phyloP scores from a whole-genome alignment of 2,113 vertebrate genomes.

The Heptranchias perlo region DNA sequence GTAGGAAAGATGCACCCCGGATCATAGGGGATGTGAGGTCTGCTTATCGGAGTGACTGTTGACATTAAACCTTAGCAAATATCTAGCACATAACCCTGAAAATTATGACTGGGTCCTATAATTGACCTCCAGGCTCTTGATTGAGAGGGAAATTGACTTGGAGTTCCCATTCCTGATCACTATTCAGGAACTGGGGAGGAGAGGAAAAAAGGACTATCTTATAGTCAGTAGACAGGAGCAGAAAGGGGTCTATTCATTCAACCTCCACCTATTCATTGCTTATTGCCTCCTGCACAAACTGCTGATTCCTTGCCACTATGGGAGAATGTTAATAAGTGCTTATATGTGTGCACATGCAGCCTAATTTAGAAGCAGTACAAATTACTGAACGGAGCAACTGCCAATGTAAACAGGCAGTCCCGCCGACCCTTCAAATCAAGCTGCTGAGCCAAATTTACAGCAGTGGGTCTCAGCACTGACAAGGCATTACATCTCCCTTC shows the following conservation, averaged over 20 bases:
- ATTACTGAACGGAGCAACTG: not conserved
- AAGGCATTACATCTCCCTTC: not conserved
- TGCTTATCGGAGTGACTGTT: not conserved
- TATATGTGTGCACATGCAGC: not conserved
- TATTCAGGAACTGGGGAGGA: not conserved
- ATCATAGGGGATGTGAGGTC: too few species aligned
- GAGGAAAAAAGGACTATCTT: not conserved
- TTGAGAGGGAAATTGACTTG: not conserved
- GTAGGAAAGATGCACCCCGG: too few species aligned
- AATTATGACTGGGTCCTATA: not conserved
- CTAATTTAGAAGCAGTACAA: not conserved
- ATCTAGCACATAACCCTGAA: not conserved
- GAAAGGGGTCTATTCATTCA: not conserved
- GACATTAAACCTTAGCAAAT: not conserved
- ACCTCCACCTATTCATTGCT: not conserved
- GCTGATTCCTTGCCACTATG: not conserved
- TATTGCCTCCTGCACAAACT: not conserved
- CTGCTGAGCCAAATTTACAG: not conserved
- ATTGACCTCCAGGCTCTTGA: not conserved
- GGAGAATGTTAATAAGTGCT: not conserved
- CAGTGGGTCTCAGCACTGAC: not conserved
- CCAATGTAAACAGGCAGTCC: not conserved
- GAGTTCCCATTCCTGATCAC: not conserved
- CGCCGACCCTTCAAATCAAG: not conserved
- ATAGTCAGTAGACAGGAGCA: not conserved